phyloP scores from a whole-genome alignment of 2,113 vertebrate genomes.

The Dolichallabes microphthalmus region DNA sequence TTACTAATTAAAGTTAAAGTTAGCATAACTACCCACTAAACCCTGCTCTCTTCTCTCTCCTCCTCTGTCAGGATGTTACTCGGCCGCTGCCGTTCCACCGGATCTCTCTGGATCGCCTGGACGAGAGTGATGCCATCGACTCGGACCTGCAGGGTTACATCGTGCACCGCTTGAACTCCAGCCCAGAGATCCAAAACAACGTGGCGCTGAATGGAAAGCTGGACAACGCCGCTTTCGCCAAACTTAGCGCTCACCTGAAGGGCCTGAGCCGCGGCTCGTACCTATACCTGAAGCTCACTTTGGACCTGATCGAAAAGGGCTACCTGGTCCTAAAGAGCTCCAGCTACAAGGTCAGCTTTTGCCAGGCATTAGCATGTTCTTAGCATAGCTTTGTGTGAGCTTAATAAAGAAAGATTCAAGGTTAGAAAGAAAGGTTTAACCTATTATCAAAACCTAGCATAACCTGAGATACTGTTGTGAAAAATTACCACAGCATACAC shows the following conservation, averaged over 20 bases:
- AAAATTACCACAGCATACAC: too few relatives aligned
- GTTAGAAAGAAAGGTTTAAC: background rate
- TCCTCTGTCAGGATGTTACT: constrained; percentile 78
- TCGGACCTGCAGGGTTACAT: constrained; percentile 87
- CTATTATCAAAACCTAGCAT: background rate
- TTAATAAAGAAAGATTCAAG: background rate
- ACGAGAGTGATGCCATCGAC: constrained; percentile 86
- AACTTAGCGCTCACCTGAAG: constrained; percentile 87
- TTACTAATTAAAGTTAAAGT: background rate
- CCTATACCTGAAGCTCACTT: constrained; percentile 86
- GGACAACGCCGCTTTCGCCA: constrained; percentile 86
- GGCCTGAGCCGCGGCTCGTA: constrained; percentile 87
- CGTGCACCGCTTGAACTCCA: constrained; percentile 85
- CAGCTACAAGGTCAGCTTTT: constrained; percentile 78
- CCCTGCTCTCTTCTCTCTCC: background rate
- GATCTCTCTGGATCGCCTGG: constrained; percentile 85
- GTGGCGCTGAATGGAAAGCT: constrained; percentile 88
- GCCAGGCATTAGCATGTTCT: too few relatives aligned
- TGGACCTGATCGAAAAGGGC: constrained; percentile 90
- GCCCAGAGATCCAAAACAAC: constrained; percentile 89
- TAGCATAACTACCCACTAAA: background rate
- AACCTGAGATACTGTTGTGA: background rate
- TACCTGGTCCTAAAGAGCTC: constrained; percentile 89
- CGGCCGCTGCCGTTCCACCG: constrained; percentile 85
- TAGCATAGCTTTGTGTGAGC: background rate